A percentile compares a stretch with the other conserved stretches of the same genome.
These are phyloP conservation scores for Lanius ludovicianus DNA, from an alignment of 2,113 vertebrate genomes.

Conservation along the genomic window DNA sequence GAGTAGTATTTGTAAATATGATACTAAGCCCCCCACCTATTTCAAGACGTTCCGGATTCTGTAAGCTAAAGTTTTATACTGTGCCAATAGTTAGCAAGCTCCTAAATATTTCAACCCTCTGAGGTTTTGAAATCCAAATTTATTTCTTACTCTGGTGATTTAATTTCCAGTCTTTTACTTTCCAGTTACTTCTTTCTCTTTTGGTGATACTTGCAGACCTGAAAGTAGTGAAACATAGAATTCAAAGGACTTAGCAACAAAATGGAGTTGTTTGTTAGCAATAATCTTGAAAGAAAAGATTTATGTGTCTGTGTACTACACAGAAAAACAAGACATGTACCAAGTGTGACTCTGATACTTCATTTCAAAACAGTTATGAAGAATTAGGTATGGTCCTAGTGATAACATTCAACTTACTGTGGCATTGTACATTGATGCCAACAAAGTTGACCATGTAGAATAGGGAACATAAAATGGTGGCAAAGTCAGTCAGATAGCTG, in stretches of 20 bases:
- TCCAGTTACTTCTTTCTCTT: background rate
- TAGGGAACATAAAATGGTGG: background rate
- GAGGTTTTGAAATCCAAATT: background rate
- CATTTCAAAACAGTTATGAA: conserved; percentile 36
- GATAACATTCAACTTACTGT: conserved; percentile 19
- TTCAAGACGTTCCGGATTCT: background rate
- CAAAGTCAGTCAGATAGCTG: background rate
- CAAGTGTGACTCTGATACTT: background rate
- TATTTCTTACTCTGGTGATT: background rate
- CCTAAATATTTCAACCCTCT: background rate
- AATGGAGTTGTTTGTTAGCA: background rate
- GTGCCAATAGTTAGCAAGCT: background rate
- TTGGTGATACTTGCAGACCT: background rate
- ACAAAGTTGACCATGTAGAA: background rate
- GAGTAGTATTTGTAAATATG: background rate
- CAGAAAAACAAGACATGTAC: background rate
- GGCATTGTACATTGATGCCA: background rate
- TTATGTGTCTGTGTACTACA: background rate
- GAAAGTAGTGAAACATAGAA: background rate
- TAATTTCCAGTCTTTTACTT: background rate
- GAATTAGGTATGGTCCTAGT: background rate
- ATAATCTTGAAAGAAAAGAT: background rate
- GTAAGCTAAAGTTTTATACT: background rate
- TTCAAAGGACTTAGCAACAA: background rate
- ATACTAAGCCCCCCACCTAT: background rate